Evolutionary conservation across 2,113 vertebrate genomes (phyloP).

Genomic region (pig (Sus scrofa)): T2T-Sscrofa CM000826.6:86875001-86875500

Average conservation of each 20-base stretch:
- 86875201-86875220: conserved; percentile 94
- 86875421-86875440: conserved; percentile 95
- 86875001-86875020: conserved; percentile 87
- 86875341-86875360: conserved; percentile 99
- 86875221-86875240: conserved; percentile 96
- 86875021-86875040: conserved; percentile 88
- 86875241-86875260: conserved; percentile 94
- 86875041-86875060: conserved; percentile 88
- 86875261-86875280: conserved; percentile 95
- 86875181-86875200: conserved; percentile 91
- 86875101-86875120: conserved; percentile 85
- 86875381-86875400: conserved; percentile 95
- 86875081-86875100: conserved; percentile 86
- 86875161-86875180: conserved; percentile 88
- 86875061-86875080: conserved; percentile 88
- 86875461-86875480: conserved; percentile 94
- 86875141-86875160: conserved; percentile 82
- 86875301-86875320: conserved; percentile 95
- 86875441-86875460: conserved; percentile 94
- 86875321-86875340: conserved; percentile 97
- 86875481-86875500: conserved; percentile 96
- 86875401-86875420: conserved; percentile 94
- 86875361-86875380: conserved; percentile 99
- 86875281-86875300: conserved; percentile 94
- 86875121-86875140: conserved; percentile 86